Evolutionary conservation across 2,797 vertebrate genomes (phyloP), one percentile per base, ranked within the genome.

Genomic region (Gouania willdenowi): DNA sequence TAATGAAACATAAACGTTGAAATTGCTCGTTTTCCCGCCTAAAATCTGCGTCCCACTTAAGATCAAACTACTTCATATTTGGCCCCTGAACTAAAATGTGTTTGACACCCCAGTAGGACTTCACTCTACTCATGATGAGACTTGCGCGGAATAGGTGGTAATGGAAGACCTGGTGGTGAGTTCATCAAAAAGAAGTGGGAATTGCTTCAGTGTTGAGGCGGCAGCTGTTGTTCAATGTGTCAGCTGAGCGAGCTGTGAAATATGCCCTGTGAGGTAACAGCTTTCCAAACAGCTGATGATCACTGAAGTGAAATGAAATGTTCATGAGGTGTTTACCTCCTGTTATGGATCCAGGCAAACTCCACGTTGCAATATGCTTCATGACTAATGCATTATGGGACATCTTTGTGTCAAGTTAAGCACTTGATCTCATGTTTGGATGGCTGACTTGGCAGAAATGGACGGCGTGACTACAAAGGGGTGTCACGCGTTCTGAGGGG

Each of bases 301-400:
- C 13, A n/a, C n/a, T n/a, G 11, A 55, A 16, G 10, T 31, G 31
- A 39, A 22, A 44, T 40, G 35, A 46, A 49, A 23, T 64, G 41
- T 55, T 46, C 10, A 26, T 10, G 39, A 33, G 42, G 46, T 68
- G 69, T 71, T 71, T 58, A 67, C 57, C 38, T 72, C 59, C 42
- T 62, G 47, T 66, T 68, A 60, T 54, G 38, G 41, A 37, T 12
- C 50, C 18, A 35, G 51, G 52, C 30, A 25, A n/a, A 15, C 8
- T 7, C 2, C 23, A 19, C 0, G 2, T 22, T 46, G 41, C 47
- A 44, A 71, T 30, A 8, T 26, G 63, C 75, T 27, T 58, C 47
- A 39, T 28, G 46, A 37, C 54, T 27, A 42, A 62, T 28, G 46
- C 50, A 50, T 57, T 50, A 28, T 49, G 36, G 46, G 40, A 44